Evolutionary conservation across 2,113 vertebrate genomes (phyloP).

Genomic region (Eptesicus fuscus): DNA sequence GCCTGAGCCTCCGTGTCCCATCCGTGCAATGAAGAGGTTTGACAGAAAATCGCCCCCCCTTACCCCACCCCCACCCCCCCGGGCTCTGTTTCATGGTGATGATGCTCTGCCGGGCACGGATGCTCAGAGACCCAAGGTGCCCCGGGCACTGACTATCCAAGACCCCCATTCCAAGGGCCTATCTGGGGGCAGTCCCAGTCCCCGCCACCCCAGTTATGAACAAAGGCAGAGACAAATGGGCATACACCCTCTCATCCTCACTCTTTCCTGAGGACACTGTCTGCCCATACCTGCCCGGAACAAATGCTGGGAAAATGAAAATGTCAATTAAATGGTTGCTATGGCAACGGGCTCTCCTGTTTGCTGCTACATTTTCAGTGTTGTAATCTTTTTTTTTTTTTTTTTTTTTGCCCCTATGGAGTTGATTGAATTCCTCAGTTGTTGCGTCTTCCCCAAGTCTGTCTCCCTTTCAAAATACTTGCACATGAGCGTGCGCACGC

Average conservation of each 20-base stretch:
- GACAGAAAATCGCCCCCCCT: too few relatives aligned
- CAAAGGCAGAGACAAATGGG: background rate
- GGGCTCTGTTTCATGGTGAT: fast-evolving
- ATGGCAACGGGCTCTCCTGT: conserved; percentile 20
- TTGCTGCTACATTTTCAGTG: background rate
- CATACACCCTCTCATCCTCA: background rate
- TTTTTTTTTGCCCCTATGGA: background rate
- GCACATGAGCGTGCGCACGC: background rate
- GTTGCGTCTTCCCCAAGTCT: background rate
- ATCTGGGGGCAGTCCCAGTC: background rate
- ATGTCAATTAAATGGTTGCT: conserved; percentile 59
- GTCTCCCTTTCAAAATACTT: background rate
- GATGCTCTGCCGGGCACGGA: background rate
- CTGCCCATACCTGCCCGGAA: conserved; percentile 47
- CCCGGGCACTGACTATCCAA: background rate
- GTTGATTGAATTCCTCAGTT: background rate
- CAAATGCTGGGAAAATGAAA: conserved; percentile 47
- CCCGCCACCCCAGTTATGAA: background rate
- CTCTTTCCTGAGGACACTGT: background rate
- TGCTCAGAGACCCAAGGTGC: background rate
- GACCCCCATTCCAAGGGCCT: background rate
- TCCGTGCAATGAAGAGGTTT: fast-evolving
- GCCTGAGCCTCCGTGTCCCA: background rate
- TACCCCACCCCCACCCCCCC: fast-evolving
- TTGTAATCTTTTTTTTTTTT: background rate